Percentiles rank a stretch among this genome's conserved stretches.
Evolutionary conservation across 2,797 vertebrate species (phyloP).

Genomic region (Prionace glauca): DNA sequence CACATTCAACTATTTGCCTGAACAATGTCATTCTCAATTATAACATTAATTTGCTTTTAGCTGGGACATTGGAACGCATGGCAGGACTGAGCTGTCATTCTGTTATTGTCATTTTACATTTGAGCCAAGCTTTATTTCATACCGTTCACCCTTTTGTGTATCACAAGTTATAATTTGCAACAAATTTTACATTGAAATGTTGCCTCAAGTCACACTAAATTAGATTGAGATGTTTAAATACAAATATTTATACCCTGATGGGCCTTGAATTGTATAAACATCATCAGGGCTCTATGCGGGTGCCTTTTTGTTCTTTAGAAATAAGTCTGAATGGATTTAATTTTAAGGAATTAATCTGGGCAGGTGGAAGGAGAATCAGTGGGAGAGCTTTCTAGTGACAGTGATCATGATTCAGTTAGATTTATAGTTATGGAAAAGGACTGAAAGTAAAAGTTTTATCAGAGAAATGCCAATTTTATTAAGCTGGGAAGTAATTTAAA

Average conservation of each 20-base stretch:
- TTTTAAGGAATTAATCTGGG: background rate
- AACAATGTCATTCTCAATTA: conserved; percentile 35
- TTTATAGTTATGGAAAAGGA: background rate
- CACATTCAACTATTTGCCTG: background rate
- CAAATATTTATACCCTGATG: background rate
- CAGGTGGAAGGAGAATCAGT: background rate
- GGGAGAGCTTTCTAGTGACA: background rate
- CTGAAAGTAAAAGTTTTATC: background rate
- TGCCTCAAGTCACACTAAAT: background rate
- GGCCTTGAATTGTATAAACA: background rate
- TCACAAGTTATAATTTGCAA: background rate
- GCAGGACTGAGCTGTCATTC: background rate
- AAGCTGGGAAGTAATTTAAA: background rate
- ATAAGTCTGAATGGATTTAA: background rate
- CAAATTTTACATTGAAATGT: conserved; percentile 5
- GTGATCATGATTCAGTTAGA: background rate
- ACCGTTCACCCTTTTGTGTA: background rate
- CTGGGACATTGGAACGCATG: background rate
- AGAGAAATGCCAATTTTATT: background rate
- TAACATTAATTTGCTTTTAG: background rate
- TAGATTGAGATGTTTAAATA: background rate
- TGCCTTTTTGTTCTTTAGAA: background rate
- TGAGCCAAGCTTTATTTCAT: background rate
- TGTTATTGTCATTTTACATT: background rate
- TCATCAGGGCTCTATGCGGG: background rate